A percentile compares a stretch with the other conserved stretches of the same genome.
Evolutionary conservation across 2,113 vertebrate species (phyloP).

Genomic region (Conger conger): DNA sequence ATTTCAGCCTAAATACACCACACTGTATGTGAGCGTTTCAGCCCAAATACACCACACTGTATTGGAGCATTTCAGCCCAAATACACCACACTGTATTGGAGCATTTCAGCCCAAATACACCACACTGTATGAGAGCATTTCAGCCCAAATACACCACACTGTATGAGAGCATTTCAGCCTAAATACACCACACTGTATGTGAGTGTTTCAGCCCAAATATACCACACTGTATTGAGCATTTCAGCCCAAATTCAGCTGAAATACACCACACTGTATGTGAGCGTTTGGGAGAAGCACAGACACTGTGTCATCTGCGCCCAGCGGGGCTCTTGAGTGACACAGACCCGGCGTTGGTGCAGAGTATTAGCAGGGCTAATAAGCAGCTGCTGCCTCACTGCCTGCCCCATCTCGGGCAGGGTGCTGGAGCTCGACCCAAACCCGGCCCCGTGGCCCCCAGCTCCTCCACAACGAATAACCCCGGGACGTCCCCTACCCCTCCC

Average conservation of each 20-base stretch:
- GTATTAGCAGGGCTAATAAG: conserved; percentile 27
- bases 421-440: background rate
- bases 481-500: too few species aligned
- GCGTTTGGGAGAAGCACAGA: conserved; percentile 6
- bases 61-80: background rate
- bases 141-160: too few species aligned
- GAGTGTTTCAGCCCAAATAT: too few species aligned
- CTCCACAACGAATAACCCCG: too few species aligned
- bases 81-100: background rate
- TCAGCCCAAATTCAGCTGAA: too few species aligned
- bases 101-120: background rate
- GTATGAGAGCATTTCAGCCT: too few species aligned
- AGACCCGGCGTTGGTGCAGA: conserved; percentile 9
- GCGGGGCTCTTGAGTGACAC: conserved; percentile 24
- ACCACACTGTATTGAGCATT: too few species aligned
- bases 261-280: background rate
- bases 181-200: too few species aligned
- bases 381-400: conserved; percentile 12
- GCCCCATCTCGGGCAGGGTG: background rate
- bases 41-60: background rate
- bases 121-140: too few species aligned
- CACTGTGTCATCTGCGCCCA: conserved; percentile 3
- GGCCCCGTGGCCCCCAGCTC: conserved; percentile 1
- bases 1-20: too few species aligned
- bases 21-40: too few species aligned